Percentiles rank a stretch among this genome's conserved stretches.
Evolutionary conservation across 2,888 invertebrate species (phyloP).

Genomic region (Spodoptera exigua): DNA sequence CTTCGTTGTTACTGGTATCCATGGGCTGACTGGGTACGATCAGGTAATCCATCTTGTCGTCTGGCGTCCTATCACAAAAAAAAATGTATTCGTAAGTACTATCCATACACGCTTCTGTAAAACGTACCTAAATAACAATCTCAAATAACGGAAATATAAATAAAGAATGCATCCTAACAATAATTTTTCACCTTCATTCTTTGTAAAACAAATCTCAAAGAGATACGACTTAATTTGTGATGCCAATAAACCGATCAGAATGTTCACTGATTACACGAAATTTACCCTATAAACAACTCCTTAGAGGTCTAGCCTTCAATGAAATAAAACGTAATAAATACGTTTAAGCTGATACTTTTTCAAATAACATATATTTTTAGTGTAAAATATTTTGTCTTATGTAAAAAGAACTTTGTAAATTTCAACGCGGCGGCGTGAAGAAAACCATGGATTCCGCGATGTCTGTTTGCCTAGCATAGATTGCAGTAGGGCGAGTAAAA

Average conservation of each 20-base stretch:
- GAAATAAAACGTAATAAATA: slow-evolving; percentile 45
- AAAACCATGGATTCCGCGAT: slow-evolving; percentile 19
- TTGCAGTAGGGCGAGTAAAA: too few relatives aligned
- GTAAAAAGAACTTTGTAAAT: slow-evolving; percentile 17
- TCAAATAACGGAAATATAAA: slow-evolving; percentile 30
- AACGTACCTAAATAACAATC: slow-evolving; percentile 18
- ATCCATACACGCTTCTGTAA: slow-evolving; percentile 9
- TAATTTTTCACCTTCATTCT: slow-evolving; percentile 34
- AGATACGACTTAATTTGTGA: slow-evolving; percentile 29
- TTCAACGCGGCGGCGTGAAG: slow-evolving; percentile 13
- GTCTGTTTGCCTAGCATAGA: not conserved
- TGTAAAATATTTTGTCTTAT: slow-evolving; percentile 32
- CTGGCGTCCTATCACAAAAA: too few relatives aligned
- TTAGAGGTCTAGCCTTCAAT: slow-evolving; percentile 42
- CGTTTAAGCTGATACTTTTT: slow-evolving; percentile 28
- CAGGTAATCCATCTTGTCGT: too few relatives aligned
- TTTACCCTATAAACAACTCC: slow-evolving; percentile 27
- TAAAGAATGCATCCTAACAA: slow-evolving; percentile 10
- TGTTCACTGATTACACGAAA: slow-evolving; percentile 14
- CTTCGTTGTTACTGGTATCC: too few relatives aligned
- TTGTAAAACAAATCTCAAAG: slow-evolving; percentile 19
- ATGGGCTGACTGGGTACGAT: too few relatives aligned
- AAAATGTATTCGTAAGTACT: slow-evolving; percentile 2
- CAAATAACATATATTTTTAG: slow-evolving; percentile 33
- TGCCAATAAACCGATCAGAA: slow-evolving; percentile 36